Percentiles rank a stretch among this genome's conserved stretches.
Evolutionary conservation across 2,888 invertebrate species (phyloP).

Genomic region (Branchipolynoe longqiensis): DNA sequence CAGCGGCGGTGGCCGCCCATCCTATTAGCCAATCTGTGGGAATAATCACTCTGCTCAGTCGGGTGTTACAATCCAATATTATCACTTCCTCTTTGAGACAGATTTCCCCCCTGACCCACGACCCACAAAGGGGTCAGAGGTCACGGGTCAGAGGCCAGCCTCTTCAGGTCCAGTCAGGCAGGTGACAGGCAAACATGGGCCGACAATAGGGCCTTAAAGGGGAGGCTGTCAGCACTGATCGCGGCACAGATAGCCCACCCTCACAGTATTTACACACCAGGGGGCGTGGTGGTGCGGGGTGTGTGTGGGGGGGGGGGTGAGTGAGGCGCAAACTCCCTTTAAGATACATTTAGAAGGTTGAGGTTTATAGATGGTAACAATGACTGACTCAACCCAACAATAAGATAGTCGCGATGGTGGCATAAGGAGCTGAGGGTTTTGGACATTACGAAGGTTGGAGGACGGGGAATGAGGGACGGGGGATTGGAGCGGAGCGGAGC

Average conservation of each 20-base stretch:
- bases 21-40: slow-evolving; percentile 22
- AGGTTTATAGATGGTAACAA: too few species aligned
- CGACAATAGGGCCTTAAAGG: slow-evolving; percentile 16
- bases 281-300: too few species aligned
- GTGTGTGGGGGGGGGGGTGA: too few species aligned
- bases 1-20: not conserved
- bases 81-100: slow-evolving; percentile 44
- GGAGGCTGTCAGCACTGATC: not conserved
- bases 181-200: slow-evolving; percentile 13
- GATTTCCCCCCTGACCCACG: slow-evolving; percentile 35
- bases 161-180: slow-evolving; percentile 42
- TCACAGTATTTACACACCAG: not conserved
- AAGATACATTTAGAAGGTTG: too few species aligned
- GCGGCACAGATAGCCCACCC: not conserved
- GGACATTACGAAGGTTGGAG: too few species aligned
- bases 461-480: too few species aligned
- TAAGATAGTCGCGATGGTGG: too few species aligned
- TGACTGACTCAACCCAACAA: too few species aligned
- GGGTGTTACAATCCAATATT: slow-evolving; percentile 57
- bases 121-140: slow-evolving; percentile 19
- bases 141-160: slow-evolving; percentile 39
- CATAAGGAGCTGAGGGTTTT: too few species aligned
- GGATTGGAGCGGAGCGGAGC: too few species aligned
- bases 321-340: too few species aligned
- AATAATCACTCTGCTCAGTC: slow-evolving; percentile 8